phyloP scores from a whole-genome alignment of 2,797 vertebrate genomes.

The Gobionotothen gibberifrons region DNA sequence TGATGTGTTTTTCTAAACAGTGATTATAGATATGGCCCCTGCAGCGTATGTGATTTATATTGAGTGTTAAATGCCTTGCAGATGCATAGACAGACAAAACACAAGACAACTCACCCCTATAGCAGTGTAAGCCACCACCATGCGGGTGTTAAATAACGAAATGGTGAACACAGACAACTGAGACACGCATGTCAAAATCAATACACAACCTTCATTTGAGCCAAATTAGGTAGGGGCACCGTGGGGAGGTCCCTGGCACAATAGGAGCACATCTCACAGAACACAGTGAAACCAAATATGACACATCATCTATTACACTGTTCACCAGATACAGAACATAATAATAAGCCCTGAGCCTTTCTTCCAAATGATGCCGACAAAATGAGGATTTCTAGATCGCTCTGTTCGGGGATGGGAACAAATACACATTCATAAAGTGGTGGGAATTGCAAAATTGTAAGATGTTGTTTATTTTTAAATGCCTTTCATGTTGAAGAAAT shows the following conservation, averaged over 20 bases:
- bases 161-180: constrained; percentile 16
- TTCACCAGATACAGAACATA: constrained; percentile 26
- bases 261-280: constrained; percentile 37
- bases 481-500: constrained; percentile 4
- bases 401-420: constrained; percentile 1
- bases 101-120: constrained; percentile 37
- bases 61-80: constrained; percentile 48
- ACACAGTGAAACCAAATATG: constrained; percentile 55
- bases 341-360: constrained; percentile 31
- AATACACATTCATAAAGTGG: constrained; percentile 20
- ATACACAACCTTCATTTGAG: constrained; percentile 39
- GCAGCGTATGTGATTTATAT: constrained; percentile 20
- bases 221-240: constrained; percentile 57
- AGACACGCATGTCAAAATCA: constrained; percentile 36
- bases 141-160: constrained; percentile 41
- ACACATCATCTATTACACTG: constrained; percentile 55
- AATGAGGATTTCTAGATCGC: constrained; percentile 26
- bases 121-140: constrained; percentile 36
- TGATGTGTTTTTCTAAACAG: not conserved
- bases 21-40: not conserved
- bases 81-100: constrained; percentile 57
- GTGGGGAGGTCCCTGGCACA: constrained; percentile 41
- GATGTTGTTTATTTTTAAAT: not conserved
- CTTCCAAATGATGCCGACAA: constrained; percentile 20
- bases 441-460: not conserved